Conservation (phyloP, 2,797 vertebrate genomes). For the Pseudochirops cupreus region DNA sequence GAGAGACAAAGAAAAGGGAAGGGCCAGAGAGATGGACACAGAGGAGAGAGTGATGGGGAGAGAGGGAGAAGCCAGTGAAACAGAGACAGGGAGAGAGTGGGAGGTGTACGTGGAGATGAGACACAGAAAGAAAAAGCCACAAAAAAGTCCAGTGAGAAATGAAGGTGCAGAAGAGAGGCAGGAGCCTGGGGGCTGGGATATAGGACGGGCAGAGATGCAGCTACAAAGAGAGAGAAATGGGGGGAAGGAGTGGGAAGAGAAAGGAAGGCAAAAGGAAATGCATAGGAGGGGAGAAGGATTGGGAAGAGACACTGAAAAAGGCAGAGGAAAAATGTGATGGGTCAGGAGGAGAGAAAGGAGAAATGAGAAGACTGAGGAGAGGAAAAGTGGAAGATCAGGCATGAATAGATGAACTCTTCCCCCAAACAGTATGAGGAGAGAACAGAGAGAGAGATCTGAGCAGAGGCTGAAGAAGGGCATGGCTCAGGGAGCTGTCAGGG, state of each 20-base stretch:
- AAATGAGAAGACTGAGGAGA: background rate
- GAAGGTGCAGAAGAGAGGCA: background rate
- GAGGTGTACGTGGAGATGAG: background rate
- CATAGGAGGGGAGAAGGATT: background rate
- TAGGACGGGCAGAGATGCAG: background rate
- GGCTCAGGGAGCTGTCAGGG: background rate
- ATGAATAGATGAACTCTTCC: no score
- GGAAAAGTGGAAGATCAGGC: no score
- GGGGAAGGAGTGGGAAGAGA: background rate
- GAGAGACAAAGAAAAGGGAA: background rate
- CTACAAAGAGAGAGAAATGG: no score
- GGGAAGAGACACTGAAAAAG: background rate
- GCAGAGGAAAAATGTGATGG: no score
- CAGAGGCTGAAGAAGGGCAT: background rate
- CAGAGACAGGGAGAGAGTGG: fast-evolving
- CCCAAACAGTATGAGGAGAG: background rate
- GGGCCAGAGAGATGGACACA: background rate
- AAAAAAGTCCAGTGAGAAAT: background rate
- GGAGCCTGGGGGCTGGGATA: background rate
- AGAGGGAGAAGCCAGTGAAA: background rate
- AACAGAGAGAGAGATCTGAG: background rate
- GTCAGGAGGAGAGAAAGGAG: background rate
- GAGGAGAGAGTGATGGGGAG: background rate
- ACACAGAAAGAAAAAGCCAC: background rate
- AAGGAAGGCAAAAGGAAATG: background rate